Evolutionary conservation across 2,113 vertebrate species (phyloP).

Genomic region (Crotalus horridus): DNA sequence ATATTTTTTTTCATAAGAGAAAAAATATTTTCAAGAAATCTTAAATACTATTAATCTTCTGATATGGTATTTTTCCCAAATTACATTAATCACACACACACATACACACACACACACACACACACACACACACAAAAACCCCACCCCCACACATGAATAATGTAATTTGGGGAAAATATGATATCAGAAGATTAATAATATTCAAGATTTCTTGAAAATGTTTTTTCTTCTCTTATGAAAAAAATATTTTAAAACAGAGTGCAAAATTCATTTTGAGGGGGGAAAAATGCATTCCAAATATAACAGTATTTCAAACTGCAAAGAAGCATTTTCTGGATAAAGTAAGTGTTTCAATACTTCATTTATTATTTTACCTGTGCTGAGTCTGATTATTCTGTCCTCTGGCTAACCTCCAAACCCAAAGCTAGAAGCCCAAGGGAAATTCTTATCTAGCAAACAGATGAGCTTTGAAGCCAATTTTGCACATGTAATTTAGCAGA

Average conservation of each 20-base stretch:
- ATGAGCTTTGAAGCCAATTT: slow-evolving; percentile 40
- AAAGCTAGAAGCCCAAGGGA: slow-evolving; percentile 45
- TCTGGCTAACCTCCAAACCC: slow-evolving; percentile 45
- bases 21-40: not conserved
- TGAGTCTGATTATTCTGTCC: slow-evolving; percentile 43
- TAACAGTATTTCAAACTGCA: slow-evolving; percentile 2
- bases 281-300: slow-evolving; percentile 3
- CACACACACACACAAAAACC: not conserved
- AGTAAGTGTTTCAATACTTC: slow-evolving; percentile 32
- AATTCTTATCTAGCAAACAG: slow-evolving; percentile 39
- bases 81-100: not conserved
- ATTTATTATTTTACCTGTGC: slow-evolving; percentile 48
- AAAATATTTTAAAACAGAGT: not conserved
- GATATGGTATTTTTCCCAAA: not conserved
- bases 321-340: slow-evolving; percentile 8
- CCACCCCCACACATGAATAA: not conserved
- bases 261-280: not conserved
- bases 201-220: not conserved
- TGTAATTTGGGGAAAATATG: not conserved
- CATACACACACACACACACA: not conserved
- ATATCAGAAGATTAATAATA: not conserved
- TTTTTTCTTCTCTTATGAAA: not conserved
- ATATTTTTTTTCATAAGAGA: not conserved
- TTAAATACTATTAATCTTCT: not conserved
- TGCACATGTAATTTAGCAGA: slow-evolving; percentile 51